phyloP scores from a whole-genome alignment of 2,888 invertebrate species.

The Agrypnus murinus region DNA sequence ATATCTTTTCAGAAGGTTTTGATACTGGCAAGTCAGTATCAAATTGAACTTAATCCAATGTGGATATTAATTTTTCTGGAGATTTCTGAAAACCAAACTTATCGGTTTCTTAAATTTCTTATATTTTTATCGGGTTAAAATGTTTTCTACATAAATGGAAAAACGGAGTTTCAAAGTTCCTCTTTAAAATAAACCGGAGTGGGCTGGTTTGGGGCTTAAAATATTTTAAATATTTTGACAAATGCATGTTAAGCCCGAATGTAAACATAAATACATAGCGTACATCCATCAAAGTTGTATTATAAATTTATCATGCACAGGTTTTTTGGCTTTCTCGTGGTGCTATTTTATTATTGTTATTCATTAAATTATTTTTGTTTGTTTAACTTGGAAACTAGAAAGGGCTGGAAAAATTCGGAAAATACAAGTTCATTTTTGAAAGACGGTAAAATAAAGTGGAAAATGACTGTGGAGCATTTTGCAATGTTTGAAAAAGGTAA shows the following conservation, averaged over 20 bases:
- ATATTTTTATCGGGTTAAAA: too few relatives aligned
- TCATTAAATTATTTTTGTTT: not conserved
- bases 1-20: slow-evolving; percentile 57
- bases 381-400: too few relatives aligned
- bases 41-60: slow-evolving; percentile 47
- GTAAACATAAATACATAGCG: slow-evolving; percentile 51
- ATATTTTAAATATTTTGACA: slow-evolving; percentile 54
- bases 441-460: too few relatives aligned
- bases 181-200: slow-evolving; percentile 43
- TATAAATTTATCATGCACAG: slow-evolving; percentile 44
- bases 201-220: slow-evolving; percentile 47
- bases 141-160: too few relatives aligned
- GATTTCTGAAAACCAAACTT: too few relatives aligned
- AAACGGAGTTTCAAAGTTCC: slow-evolving; percentile 31
- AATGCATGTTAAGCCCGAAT: slow-evolving; percentile 52
- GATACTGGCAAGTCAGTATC: slow-evolving; percentile 63
- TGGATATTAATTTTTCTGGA: too few relatives aligned
- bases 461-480: too few relatives aligned
- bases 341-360: slow-evolving; percentile 8
- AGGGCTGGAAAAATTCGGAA: too few relatives aligned
- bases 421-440: too few relatives aligned
- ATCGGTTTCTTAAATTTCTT: too few relatives aligned
- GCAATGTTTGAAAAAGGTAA: too few relatives aligned
- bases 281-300: slow-evolving; percentile 52
- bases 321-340: slow-evolving; percentile 30